Evolutionary conservation across 1,140 invertebrate species (phyloP).

Genomic region (Saccostrea cuccullata): DNA sequence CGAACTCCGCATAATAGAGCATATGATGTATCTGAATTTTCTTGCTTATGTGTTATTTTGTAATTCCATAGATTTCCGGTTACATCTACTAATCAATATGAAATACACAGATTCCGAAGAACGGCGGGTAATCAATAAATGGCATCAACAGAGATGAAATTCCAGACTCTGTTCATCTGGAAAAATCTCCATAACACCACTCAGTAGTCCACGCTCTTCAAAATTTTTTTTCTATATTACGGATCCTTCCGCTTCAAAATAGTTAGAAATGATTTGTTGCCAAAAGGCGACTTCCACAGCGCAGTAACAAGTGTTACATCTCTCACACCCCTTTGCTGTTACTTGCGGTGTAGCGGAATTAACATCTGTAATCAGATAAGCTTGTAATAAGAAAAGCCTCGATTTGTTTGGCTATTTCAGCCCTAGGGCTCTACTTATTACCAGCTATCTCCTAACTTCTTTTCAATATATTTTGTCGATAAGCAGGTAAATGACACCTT

Average conservation of each 20-base stretch:
- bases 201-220: neutral
- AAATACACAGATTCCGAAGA: slow-evolving; percentile 6
- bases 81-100: slow-evolving; percentile 29
- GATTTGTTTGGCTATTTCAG: neutral
- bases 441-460: neutral
- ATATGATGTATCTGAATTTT: slow-evolving; percentile 11
- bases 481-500: neutral
- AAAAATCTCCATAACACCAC: neutral
- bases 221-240: neutral
- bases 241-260: neutral
- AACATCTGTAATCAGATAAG: slow-evolving; percentile 25
- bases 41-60: slow-evolving; percentile 20
- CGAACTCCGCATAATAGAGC: slow-evolving; percentile 13
- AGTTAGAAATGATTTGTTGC: neutral
- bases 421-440: neutral
- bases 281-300: neutral
- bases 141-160: slow-evolving; percentile 9
- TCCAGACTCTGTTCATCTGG: neutral
- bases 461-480: neutral
- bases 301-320: neutral
- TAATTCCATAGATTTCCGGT: slow-evolving; percentile 14
- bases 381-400: neutral
- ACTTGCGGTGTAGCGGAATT: neutral
- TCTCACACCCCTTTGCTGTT: slow-evolving; percentile 13
- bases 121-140: neutral